phyloP scores from a whole-genome alignment of 1,140 invertebrate species.

The Leptinotarsa defecta region DNA sequence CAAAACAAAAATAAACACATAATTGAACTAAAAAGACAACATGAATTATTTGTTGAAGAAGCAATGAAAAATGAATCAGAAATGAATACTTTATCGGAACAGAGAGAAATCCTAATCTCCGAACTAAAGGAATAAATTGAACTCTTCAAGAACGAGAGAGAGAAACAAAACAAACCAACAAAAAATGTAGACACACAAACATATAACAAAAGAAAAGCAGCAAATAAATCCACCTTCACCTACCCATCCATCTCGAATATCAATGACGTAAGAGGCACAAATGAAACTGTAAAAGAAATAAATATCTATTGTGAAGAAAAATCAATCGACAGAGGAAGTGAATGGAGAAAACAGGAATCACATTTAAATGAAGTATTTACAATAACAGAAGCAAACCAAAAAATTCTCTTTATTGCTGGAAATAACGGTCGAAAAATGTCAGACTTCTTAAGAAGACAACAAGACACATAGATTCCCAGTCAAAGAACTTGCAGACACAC shows the following conservation, averaged over 20 bases:
- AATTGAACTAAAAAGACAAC: conserved; percentile 4
- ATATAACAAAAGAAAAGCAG: not conserved
- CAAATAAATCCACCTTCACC: conserved; percentile 5
- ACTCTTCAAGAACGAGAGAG: not conserved
- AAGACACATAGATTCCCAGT: conserved; percentile 9
- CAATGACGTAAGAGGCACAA: not conserved
- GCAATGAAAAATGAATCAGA: conserved; percentile 9
- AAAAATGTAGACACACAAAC: conserved; percentile 13
- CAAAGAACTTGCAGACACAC: conserved; percentile 4
- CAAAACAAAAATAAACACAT: not conserved
- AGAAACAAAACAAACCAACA: conserved; percentile 15
- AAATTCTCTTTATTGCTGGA: not conserved
- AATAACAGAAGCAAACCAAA: not conserved
- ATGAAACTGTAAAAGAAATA: not conserved
- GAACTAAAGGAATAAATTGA: conserved; percentile 4
- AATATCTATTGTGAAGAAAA: not conserved
- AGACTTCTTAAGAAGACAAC: not conserved
- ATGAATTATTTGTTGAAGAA: conserved; percentile 10
- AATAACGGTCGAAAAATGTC: not conserved
- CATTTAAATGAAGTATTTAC: conserved; percentile 8
- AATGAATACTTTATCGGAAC: conserved; percentile 12
- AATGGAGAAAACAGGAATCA: not conserved
- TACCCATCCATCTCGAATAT: not conserved
- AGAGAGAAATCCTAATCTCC: not conserved
- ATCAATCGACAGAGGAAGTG: not conserved